These are phyloP conservation scores for Epinephelus fuscoguttatus DNA, from an alignment of 2,113 vertebrate species.

Conservation along the genomic window DNA sequence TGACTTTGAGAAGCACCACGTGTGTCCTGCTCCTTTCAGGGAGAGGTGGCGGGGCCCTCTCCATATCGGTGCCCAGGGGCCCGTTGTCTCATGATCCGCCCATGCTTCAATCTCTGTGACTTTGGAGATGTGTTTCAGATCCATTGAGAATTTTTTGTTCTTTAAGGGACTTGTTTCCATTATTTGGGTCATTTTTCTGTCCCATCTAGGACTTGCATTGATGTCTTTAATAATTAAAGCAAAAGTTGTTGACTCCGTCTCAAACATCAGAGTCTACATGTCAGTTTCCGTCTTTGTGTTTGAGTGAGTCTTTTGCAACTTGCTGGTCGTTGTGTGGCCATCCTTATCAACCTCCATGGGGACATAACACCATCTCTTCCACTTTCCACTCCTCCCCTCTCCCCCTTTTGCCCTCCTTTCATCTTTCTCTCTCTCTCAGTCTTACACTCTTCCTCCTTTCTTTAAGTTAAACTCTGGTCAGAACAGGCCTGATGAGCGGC, in stretches of 20 bases:
- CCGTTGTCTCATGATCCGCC: too few relatives aligned
- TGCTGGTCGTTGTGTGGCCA: not conserved
- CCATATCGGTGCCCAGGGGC: too few relatives aligned
- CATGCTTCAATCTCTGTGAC: too few relatives aligned
- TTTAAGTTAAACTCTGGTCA: not conserved
- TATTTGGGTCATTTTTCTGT: not conserved
- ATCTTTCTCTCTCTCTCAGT: not conserved
- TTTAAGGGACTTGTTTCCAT: not conserved
- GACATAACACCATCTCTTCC: slow-evolving; percentile 28
- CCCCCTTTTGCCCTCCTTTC: not conserved
- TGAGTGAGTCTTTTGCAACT: not conserved
- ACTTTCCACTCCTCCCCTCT: not conserved
- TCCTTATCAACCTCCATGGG: not conserved
- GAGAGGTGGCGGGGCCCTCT: too few relatives aligned
- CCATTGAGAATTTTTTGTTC: not conserved
- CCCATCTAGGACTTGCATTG: not conserved
- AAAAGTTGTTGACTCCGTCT: not conserved
- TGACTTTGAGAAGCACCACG: too few relatives aligned
- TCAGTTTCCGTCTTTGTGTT: not conserved
- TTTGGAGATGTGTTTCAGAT: too few relatives aligned
- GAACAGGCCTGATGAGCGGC: not conserved
- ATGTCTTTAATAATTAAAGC: not conserved
- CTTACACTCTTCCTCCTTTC: slow-evolving; percentile 20
- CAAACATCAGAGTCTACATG: not conserved
- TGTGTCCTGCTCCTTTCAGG: too few relatives aligned